phyloP scores from a whole-genome alignment of 2,888 invertebrate genomes.

The Chrysomela aeneicollis region DNA sequence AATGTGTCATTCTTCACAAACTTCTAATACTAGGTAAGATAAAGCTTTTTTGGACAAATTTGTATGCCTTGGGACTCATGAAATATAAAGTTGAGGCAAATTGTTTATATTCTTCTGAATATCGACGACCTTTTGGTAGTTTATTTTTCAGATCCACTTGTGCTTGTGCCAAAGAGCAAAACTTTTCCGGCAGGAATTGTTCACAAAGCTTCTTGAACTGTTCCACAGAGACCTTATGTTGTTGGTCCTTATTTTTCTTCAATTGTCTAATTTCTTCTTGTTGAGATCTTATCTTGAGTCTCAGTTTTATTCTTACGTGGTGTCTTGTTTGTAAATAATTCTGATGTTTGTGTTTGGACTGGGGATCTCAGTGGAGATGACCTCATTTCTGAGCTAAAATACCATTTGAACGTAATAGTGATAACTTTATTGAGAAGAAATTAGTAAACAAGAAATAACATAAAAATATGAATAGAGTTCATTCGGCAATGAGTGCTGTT shows the following conservation, averaged over 20 bases:
- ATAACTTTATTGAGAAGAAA: too few relatives aligned
- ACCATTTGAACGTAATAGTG: too few relatives aligned
- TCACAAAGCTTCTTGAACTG: slow-evolving; percentile 15
- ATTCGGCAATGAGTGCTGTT: too few relatives aligned
- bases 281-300: not conserved
- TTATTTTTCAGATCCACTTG: slow-evolving; percentile 9
- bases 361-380: slow-evolving; percentile 2
- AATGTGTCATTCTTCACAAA: slow-evolving; percentile 21
- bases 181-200: slow-evolving; percentile 18
- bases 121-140: not conserved
- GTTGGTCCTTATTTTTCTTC: not conserved
- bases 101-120: not conserved
- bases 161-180: slow-evolving; percentile 10
- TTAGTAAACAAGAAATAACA: too few relatives aligned
- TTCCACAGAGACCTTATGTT: not conserved
- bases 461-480: too few relatives aligned
- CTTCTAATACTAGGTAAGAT: slow-evolving; percentile 11
- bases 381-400: not conserved
- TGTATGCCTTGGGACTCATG: slow-evolving; percentile 11
- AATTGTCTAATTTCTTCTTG: slow-evolving; percentile 4
- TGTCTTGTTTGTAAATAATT: not conserved
- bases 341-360: slow-evolving; percentile 6
- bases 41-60: slow-evolving; percentile 17
- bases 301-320: slow-evolving; percentile 1
- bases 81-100: not conserved